Evolutionary conservation across 2,888 invertebrate species (phyloP).

Genomic region (Latheticus oryzae): DNA sequence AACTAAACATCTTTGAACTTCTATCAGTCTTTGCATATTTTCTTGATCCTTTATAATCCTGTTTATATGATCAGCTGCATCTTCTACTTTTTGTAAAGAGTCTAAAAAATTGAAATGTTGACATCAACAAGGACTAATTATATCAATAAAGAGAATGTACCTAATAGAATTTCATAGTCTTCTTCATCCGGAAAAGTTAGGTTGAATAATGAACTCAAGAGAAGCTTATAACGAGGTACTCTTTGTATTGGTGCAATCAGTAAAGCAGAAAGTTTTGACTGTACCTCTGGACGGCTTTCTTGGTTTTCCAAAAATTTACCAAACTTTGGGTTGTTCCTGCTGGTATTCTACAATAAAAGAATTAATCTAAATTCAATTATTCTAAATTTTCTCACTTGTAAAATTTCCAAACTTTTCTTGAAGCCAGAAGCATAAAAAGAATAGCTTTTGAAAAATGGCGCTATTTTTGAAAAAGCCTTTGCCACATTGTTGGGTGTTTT

Average conservation of each 20-base stretch:
- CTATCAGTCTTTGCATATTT: slow-evolving; percentile 75
- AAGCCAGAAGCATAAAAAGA: slow-evolving; percentile 83
- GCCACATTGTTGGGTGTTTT: slow-evolving; percentile 71
- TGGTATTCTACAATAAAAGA: slow-evolving; percentile 30
- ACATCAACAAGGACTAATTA: no score
- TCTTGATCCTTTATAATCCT: slow-evolving; percentile 80
- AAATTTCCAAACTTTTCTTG: slow-evolving; percentile 70
- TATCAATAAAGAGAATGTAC: no score
- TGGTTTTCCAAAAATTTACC: slow-evolving; percentile 71
- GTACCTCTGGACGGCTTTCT: slow-evolving; percentile 78
- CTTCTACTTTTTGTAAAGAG: slow-evolving; percentile 75
- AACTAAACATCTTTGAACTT: slow-evolving; percentile 74
- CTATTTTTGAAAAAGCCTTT: slow-evolving; percentile 75
- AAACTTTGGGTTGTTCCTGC: slow-evolving; percentile 65
- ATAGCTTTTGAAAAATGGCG: slow-evolving; percentile 82
- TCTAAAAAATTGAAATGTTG: slow-evolving; percentile 66
- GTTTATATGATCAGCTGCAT: slow-evolving; percentile 78
- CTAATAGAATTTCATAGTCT: slow-evolving; percentile 48
- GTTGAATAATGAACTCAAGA: slow-evolving; percentile 75
- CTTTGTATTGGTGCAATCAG: slow-evolving; percentile 84
- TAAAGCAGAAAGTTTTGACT: slow-evolving; percentile 76
- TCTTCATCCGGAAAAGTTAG: slow-evolving; percentile 49
- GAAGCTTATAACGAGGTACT: slow-evolving; percentile 79
- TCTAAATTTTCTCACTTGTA: slow-evolving; percentile 68
- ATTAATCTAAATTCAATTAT: not conserved